These are phyloP conservation scores for Piscicola geometra DNA, from an alignment of 2,888 invertebrate genomes.

Conservation along the genomic window DNA sequence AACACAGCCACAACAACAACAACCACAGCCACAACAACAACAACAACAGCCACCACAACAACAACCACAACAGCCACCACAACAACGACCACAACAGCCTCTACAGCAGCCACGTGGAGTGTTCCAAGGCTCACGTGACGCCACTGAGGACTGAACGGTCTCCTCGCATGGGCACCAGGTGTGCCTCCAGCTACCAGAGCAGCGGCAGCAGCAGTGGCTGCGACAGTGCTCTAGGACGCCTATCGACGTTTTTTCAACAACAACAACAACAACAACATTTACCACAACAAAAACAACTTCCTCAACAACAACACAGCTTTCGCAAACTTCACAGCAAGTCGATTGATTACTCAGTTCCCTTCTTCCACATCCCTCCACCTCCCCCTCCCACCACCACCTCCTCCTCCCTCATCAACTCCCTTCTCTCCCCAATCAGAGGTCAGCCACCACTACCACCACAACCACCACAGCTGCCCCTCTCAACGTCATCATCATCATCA, in stretches of 20 bases:
- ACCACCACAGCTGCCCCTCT: neutral
- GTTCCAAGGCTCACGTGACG: constrained; percentile 52
- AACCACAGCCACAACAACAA: constrained; percentile 56
- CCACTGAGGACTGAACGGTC: constrained; percentile 10
- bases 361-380: constrained; percentile 32
- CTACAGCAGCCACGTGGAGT: constrained; percentile 64
- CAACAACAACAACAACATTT: constrained; percentile 58
- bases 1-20: constrained; percentile 28
- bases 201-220: constrained; percentile 41
- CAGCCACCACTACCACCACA: neutral
- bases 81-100: constrained; percentile 59
- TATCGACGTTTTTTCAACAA: constrained; percentile 60
- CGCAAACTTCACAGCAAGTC: constrained; percentile 27
- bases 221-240: constrained; percentile 45
- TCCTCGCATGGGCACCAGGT: constrained; percentile 14
- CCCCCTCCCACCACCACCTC: neutral
- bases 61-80: neutral
- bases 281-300: constrained; percentile 68
- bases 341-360: constrained; percentile 31
- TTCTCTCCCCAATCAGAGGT: constrained; percentile 27
- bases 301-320: neutral
- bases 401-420: constrained; percentile 31
- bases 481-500: neutral
- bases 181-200: constrained; percentile 61
- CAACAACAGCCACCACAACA: constrained; percentile 5